A percentile compares a stretch with the other conserved stretches of the same genome.
phyloP scores from a whole-genome alignment of 1,140 invertebrate species.

The Aphidius gifuensis region DNA sequence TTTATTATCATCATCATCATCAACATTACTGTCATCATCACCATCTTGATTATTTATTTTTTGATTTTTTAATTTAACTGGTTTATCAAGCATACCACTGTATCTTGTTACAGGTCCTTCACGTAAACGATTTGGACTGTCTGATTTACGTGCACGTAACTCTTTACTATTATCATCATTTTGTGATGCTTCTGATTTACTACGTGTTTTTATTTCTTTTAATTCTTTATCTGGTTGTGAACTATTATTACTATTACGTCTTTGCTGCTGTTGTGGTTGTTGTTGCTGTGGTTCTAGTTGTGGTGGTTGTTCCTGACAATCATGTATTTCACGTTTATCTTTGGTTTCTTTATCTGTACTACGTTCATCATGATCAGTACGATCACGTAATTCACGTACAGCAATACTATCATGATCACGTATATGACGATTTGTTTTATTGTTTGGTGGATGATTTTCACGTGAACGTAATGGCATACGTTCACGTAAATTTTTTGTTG shows the following conservation, averaged over 20 bases:
- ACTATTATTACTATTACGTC: too few species aligned
- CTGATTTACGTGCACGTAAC: conserved; percentile 41
- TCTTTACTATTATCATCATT: conserved; percentile 39
- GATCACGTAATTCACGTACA: conserved; percentile 27
- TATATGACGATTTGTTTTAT: conserved; percentile 42
- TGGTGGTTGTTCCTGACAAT: conserved; percentile 38
- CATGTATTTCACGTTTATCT: conserved; percentile 39
- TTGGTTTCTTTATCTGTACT: conserved; percentile 26
- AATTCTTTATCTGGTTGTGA: conserved; percentile 28
- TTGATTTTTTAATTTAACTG: conserved; percentile 39
- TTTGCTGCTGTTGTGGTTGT: not conserved
- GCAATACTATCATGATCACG: conserved; percentile 36
- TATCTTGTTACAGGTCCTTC: conserved; percentile 50
- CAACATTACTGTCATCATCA: too few species aligned
- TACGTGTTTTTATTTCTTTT: conserved; percentile 35
- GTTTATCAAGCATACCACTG: conserved; percentile 43
- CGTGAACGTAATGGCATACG: conserved; percentile 48
- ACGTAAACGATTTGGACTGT: conserved; percentile 44
- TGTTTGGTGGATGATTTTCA: conserved; percentile 47
- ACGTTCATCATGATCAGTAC: conserved; percentile 29
- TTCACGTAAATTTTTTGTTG: conserved; percentile 40
- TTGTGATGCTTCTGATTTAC: conserved; percentile 34
- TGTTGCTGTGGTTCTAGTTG: conserved; percentile 24
- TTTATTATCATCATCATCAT: conserved; percentile 42
- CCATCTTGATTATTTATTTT: not conserved